Conservation (phyloP, 2,797 vertebrate genomes). For the Chaunax sp. region DNA sequence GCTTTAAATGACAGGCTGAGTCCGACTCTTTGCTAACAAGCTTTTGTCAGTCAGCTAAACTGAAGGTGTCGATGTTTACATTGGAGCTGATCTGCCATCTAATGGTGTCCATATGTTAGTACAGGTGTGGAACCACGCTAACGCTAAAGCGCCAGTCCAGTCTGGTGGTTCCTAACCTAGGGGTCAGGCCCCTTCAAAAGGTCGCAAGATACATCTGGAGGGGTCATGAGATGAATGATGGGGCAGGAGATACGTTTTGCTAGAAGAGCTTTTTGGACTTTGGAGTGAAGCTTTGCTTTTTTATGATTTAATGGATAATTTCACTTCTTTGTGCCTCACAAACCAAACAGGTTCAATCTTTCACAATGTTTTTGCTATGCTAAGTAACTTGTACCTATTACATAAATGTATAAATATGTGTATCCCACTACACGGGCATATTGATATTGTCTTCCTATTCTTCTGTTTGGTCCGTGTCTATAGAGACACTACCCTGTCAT, state of each 20-base stretch:
- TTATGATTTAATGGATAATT: too few species aligned
- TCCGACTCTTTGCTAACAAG: too few species aligned
- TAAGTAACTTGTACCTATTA: not conserved
- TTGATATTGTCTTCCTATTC: too few species aligned
- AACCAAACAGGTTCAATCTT: too few species aligned
- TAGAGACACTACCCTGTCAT: not conserved
- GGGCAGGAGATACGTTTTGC: not conserved
- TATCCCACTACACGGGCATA: too few species aligned
- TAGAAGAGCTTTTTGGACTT: not conserved
- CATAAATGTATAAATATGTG: not conserved
- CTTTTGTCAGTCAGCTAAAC: too few species aligned
- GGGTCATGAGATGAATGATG: not conserved
- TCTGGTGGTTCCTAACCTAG: too few species aligned
- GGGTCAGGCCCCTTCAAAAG: not conserved
- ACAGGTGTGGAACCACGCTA: not conserved
- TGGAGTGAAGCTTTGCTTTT: too few species aligned
- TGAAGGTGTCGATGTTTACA: not conserved
- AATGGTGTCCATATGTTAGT: conserved; percentile 4
- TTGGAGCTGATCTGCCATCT: conserved; percentile 27
- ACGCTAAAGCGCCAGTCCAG: too few species aligned
- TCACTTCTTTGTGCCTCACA: too few species aligned
- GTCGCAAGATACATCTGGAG: not conserved
- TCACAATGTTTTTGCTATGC: not conserved
- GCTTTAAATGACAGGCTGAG: too few species aligned
- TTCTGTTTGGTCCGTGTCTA: not conserved